phyloP scores from a whole-genome alignment of 2,113 vertebrate species.

The Balaenoptera acutorostrata region DNA sequence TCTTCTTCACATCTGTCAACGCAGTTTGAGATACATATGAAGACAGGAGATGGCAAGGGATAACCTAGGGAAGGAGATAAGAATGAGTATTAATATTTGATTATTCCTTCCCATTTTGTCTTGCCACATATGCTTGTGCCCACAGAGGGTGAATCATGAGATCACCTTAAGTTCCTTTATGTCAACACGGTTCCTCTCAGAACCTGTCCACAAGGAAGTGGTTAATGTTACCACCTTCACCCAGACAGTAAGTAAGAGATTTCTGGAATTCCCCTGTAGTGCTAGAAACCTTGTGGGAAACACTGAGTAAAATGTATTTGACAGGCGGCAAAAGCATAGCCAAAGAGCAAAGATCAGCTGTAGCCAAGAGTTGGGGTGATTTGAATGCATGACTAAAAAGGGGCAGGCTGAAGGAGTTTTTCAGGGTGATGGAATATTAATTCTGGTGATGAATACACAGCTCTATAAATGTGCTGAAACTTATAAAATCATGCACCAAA shows the following conservation, averaged over 20 bases:
- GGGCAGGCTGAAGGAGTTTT: neutral
- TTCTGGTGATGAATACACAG: neutral
- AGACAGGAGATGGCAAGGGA: neutral
- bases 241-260: neutral
- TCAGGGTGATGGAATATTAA: neutral
- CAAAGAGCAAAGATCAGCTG: neutral
- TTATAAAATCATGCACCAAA: neutral
- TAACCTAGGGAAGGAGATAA: neutral
- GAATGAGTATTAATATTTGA: neutral
- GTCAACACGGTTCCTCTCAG: neutral
- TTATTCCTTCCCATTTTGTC: neutral
- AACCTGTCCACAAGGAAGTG: neutral
- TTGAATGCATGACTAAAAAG: neutral
- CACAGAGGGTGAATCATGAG: neutral
- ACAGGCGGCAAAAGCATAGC: neutral
- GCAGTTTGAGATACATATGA: neutral
- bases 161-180: neutral
- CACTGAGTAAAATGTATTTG: neutral
- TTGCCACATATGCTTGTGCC: neutral
- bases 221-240: neutral
- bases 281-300: neutral
- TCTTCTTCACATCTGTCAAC: neutral
- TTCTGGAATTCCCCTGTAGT: neutral
- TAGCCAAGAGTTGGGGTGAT: neutral
- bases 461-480: neutral